A percentile compares a stretch with the other conserved stretches of the same genome.
phyloP scores from a whole-genome alignment of 2,113 vertebrate species.

The Leptobrachium leishanense region DNA sequence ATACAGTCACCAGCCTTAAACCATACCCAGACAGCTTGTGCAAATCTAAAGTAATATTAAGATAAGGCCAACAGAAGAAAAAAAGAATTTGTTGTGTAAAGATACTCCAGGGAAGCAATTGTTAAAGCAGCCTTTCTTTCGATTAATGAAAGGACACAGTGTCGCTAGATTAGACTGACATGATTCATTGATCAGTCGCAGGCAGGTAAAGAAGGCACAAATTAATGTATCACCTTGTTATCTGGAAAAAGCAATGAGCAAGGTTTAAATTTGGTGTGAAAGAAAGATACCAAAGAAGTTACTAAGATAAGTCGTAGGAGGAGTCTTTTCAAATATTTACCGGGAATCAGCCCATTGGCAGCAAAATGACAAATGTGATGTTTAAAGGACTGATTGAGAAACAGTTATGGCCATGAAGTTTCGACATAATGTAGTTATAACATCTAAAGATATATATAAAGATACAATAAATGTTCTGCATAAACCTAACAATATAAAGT shows the following conservation, averaged over 20 bases:
- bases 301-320: constrained; percentile 18
- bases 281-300: constrained; percentile 31
- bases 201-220: background rate
- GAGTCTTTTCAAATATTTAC: constrained; percentile 28
- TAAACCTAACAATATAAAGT: too few relatives aligned
- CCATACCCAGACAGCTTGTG: background rate
- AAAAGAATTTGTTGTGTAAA: background rate
- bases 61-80: background rate
- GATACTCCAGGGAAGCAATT: background rate
- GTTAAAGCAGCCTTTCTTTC: background rate
- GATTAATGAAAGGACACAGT: constrained; percentile 1
- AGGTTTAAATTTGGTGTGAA: constrained; percentile 20
- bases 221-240: constrained; percentile 14
- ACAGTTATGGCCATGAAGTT: too few relatives aligned
- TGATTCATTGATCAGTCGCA: constrained; percentile 20
- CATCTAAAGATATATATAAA: too few relatives aligned
- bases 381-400: constrained; percentile 3
- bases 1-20: background rate
- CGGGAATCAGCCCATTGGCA: constrained; percentile 8
- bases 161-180: constrained; percentile 13
- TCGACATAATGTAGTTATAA: too few relatives aligned
- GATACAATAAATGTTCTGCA: too few relatives aligned
- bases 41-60: background rate
- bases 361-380: constrained; percentile 26
- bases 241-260: constrained; percentile 20